Conservation (phyloP, 2,113 vertebrate species). For the Phaethornis superciliosus region DNA sequence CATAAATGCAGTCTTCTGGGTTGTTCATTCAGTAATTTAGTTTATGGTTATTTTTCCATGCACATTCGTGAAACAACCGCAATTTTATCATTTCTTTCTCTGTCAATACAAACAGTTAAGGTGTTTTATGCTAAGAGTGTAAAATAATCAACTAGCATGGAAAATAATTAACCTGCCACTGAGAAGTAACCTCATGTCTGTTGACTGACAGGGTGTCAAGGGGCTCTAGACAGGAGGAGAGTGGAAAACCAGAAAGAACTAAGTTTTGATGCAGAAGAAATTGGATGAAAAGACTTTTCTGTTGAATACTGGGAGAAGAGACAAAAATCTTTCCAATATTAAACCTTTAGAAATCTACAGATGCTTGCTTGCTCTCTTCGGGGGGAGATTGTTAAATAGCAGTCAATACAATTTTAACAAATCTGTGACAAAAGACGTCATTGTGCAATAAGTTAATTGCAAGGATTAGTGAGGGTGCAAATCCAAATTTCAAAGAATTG, state of each 20-base stretch:
- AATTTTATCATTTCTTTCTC: background rate
- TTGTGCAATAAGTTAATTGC: background rate
- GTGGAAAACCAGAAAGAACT: background rate
- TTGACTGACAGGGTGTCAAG: background rate
- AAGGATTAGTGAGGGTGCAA: background rate
- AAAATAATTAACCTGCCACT: constrained; percentile 16
- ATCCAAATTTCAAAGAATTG: background rate
- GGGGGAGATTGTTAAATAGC: background rate
- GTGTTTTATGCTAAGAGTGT: background rate
- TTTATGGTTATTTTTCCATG: background rate
- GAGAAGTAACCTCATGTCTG: background rate
- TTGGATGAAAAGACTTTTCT: background rate
- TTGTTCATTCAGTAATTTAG: background rate
- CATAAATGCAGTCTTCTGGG: background rate
- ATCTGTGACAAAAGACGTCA: background rate
- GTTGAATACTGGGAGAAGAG: background rate
- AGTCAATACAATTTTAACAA: background rate
- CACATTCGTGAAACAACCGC: background rate
- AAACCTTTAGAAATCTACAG: background rate
- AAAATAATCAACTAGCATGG: constrained; percentile 10
- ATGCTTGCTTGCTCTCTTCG: background rate
- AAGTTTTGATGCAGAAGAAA: background rate
- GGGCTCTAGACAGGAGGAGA: background rate
- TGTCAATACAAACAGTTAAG: background rate
- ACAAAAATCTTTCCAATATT: background rate